A percentile compares a stretch with the other conserved stretches of the same genome.
Conservation (phyloP, 2,113 vertebrate genomes). For the Saguinus midas region DNA sequence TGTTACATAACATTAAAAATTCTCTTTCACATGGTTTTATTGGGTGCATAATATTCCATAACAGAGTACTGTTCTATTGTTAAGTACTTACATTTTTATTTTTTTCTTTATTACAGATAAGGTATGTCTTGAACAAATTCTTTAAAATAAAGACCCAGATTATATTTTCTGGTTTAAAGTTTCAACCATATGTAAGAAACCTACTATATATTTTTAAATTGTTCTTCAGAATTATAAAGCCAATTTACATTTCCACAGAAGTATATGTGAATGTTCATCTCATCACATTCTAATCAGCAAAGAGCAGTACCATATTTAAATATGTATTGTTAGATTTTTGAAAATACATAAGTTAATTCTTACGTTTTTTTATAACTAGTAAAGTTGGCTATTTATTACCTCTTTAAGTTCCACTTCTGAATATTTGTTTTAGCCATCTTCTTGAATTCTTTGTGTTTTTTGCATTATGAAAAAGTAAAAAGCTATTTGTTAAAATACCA, state of each 20-base stretch:
- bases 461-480: background rate
- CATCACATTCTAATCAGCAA: background rate
- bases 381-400: background rate
- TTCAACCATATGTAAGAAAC: background rate
- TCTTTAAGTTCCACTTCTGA: background rate
- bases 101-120: background rate
- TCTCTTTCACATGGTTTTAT: background rate
- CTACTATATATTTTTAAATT: background rate
- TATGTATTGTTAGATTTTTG: background rate
- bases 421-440: background rate
- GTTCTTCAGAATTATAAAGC: background rate
- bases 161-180: background rate
- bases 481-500: background rate
- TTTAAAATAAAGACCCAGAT: background rate
- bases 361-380: background rate
- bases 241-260: background rate
- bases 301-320: background rate
- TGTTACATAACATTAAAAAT: background rate
- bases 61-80: background rate
- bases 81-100: background rate
- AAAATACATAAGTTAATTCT: background rate
- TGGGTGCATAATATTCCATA: slow-evolving; percentile 37
- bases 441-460: background rate
- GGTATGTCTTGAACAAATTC: background rate
- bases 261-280: background rate